Evolutionary conservation across 2,888 invertebrate genomes (phyloP), one percentile per base, ranked within the genome.

Genomic region (Plagiodera versicolora): DNA sequence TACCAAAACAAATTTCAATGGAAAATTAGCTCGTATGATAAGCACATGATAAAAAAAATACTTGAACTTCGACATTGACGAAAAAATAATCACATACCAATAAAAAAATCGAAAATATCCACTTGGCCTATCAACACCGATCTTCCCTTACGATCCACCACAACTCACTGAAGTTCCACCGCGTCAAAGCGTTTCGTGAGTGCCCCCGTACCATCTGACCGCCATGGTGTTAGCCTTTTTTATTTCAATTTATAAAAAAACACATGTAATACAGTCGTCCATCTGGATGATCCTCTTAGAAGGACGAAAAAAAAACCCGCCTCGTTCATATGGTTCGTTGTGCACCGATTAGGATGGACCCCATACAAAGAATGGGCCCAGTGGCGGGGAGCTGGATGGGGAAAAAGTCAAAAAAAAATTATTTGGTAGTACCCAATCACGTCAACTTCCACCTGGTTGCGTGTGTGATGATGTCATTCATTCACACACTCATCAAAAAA

Each of bases 331-430:
- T 75, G 66, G 77, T 65, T 70, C 73, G 68, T 72, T 77, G 77
- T 67, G 66, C 53, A 63, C 72, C 76, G 76, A 79, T 79, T 79
- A 79, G 78, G 78, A 77, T 74, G 78, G 80, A 79, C 79, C 80
- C 80, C 79, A 79, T 79, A 78, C 79, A 78, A 79, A 79, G 80
- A 74, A 68, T 68, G 67, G 53, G 6, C 4, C 16, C 63, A 63
- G 47, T 20, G 57, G 49, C 63, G 56, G 58, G 35, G 14, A n/a
- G n/a, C n/a, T n/a, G n/a, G n/a, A n/a, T n/a, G n/a, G n/a, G n/a
- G 4, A 24, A 3, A 24, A 3, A 24, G 6, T 24, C 24, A 6
- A 24, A 24, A 24, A 24, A 5, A 24, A 24, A 24, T 24, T 24
- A 24, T n/a, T n/a, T n/a, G n/a, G n/a, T n/a, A n/a, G n/a, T n/a